Evolutionary conservation across 2,888 invertebrate species (phyloP).

Genomic region (Ormyrus rosae): DNA sequence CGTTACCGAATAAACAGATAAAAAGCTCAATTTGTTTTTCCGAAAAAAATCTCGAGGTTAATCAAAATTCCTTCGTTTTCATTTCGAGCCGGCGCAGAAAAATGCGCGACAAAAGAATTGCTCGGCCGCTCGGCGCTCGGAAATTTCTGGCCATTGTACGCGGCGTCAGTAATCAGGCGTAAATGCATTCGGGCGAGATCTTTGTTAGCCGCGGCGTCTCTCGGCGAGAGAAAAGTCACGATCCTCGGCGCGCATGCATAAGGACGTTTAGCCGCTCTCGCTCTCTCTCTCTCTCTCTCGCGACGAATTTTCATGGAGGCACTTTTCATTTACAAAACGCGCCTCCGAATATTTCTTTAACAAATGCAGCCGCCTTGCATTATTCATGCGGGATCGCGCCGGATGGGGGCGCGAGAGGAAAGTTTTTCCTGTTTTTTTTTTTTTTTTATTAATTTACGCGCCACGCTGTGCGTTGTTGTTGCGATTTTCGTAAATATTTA

Average conservation of each 20-base stretch:
- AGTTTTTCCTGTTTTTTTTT: background rate
- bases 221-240: too few species aligned
- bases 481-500: slow-evolving; percentile 48
- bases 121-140: too few species aligned
- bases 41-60: too few species aligned
- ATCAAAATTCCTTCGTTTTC: too few species aligned
- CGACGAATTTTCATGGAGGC: slow-evolving; percentile 11
- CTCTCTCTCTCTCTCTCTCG: background rate
- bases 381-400: slow-evolving; percentile 39
- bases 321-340: slow-evolving; percentile 40
- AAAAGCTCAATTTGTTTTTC: too few species aligned
- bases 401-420: background rate
- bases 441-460: slow-evolving; percentile 45
- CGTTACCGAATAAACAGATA: too few species aligned
- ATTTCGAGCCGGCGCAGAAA: too few species aligned
- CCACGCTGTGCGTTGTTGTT: slow-evolving; percentile 20
- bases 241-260: background rate
- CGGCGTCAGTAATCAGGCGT: too few species aligned
- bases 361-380: slow-evolving; percentile 35
- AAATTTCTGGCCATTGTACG: too few species aligned
- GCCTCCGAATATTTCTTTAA: slow-evolving; percentile 42
- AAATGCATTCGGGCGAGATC: too few species aligned
- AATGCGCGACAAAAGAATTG: too few species aligned
- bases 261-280: background rate
- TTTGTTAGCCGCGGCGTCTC: too few species aligned